Evolutionary conservation across 1,140 invertebrate species (phyloP).

Genomic region (Leptinotarsa defecta): DNA sequence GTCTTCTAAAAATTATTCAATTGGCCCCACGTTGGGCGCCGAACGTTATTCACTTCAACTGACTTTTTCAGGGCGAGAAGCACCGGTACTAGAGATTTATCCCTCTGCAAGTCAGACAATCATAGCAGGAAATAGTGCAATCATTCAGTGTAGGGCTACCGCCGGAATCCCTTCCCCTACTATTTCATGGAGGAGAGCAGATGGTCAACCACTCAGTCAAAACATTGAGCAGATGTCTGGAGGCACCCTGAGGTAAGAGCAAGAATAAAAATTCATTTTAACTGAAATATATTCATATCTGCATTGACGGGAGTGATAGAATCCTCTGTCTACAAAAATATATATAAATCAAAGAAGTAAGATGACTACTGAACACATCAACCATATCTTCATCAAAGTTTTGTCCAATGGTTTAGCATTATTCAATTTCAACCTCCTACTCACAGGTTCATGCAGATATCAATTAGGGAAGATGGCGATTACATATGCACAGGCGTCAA

Average conservation of each 20-base stretch:
- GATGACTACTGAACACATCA: no score
- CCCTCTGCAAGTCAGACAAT: constrained; percentile 69
- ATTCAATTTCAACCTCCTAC: constrained; percentile 3
- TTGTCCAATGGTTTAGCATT: not conserved
- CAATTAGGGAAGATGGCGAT: constrained; percentile 68
- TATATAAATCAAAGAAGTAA: no score
- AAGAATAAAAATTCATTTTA: no score
- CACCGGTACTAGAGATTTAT: constrained; percentile 77
- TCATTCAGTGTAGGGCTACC: constrained; percentile 77
- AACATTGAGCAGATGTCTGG: constrained; percentile 68
- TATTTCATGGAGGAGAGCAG: constrained; percentile 76
- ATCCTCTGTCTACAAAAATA: no score
- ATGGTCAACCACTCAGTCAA: constrained; percentile 67
- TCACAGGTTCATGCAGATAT: constrained; percentile 48
- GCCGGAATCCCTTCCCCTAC: constrained; percentile 78
- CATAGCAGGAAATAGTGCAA: constrained; percentile 67
- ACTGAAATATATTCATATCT: no score
- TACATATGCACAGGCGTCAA: constrained; percentile 86
- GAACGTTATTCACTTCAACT: not conserved
- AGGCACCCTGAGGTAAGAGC: constrained; percentile 69
- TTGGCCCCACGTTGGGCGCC: not conserved
- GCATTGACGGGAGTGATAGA: no score
- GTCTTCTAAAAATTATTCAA: not conserved
- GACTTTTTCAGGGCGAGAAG: constrained; percentile 70
- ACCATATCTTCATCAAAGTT: no score